Conservation (phyloP, 2,113 vertebrate species). For the Pygoscelis adeliae region DNA sequence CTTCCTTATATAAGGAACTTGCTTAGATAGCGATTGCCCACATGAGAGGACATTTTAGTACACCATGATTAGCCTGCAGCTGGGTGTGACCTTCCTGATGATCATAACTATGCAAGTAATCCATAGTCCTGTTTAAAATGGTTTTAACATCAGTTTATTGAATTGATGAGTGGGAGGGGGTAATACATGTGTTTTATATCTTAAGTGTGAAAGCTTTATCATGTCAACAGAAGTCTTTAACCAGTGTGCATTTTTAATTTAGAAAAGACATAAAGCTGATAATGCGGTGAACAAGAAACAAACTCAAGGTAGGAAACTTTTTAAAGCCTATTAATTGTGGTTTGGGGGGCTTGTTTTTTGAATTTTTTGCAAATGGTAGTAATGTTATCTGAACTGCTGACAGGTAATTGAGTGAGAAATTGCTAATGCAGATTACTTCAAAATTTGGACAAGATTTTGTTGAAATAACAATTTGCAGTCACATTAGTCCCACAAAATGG, state of each 20-base stretch:
- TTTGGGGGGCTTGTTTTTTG: neutral
- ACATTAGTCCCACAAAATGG: neutral
- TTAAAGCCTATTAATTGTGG: neutral
- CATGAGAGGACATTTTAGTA: neutral
- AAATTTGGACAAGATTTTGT: neutral
- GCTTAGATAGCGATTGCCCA: neutral
- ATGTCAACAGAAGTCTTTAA: constrained; percentile 10
- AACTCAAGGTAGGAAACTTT: constrained; percentile 88
- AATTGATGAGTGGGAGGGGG: neutral
- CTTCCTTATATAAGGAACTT: neutral
- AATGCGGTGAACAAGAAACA: constrained; percentile 94
- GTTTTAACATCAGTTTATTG: neutral
- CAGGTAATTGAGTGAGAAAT: neutral
- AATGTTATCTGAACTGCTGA: neutral
- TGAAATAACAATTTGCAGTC: neutral
- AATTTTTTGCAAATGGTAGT: neutral
- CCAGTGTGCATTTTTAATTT: constrained; percentile 58
- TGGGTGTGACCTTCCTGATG: neutral
- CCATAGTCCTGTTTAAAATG: neutral
- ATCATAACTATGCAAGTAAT: neutral
- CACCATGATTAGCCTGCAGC: neutral
- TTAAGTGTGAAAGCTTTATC: neutral
- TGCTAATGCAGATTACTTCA: neutral
- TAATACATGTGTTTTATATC: neutral
- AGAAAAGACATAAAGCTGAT: constrained; percentile 98